These are phyloP conservation scores for Nephila pilipes DNA, from an alignment of 1,140 invertebrate genomes.

Conservation along the genomic window DNA sequence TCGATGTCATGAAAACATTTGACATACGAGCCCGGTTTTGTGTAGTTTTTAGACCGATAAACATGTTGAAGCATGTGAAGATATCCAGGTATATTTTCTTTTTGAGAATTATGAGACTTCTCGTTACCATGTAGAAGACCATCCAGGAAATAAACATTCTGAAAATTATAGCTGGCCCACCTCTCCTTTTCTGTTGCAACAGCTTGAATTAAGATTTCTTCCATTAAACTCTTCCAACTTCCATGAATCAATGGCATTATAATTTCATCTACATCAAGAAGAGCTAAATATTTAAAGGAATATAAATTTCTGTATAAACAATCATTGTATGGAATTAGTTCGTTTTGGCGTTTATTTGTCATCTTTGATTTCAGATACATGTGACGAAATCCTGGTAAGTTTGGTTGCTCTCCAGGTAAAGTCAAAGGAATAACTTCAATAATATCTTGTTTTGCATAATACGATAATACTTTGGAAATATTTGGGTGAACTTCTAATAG, in stretches of 20 bases:
- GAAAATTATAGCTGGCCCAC: conserved; percentile 92
- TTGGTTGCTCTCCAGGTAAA: conserved; percentile 94
- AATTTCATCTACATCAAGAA: conserved; percentile 96
- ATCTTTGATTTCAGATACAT: conserved; percentile 92
- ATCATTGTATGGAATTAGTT: conserved; percentile 97
- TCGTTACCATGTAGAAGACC: conserved; percentile 84
- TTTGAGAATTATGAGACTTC: conserved; percentile 63
- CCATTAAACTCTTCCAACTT: conserved; percentile 91
- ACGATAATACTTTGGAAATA: conserved; percentile 91
- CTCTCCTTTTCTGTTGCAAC: conserved; percentile 86
- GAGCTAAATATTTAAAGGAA: conserved; percentile 92
- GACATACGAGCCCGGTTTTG: conserved; percentile 94
- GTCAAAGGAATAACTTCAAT: conserved; percentile 93
- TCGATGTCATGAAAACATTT: conserved; percentile 97
- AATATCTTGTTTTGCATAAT: conserved; percentile 89
- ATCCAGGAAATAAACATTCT: conserved; percentile 97
- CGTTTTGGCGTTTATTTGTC: conserved; percentile 95
- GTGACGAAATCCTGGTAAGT: conserved; percentile 92
- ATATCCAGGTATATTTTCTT: conserved; percentile 87
- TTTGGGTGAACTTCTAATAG: conserved; percentile 94
- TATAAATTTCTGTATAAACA: conserved; percentile 97
- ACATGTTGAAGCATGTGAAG: conserved; percentile 97
- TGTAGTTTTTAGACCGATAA: conserved; percentile 93
- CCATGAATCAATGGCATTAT: conserved; percentile 92
- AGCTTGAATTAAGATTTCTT: conserved; percentile 85